Base-by-base conservation (phyloP, 2,113 vertebrate genomes). In the Phocoena sinus region DNA sequence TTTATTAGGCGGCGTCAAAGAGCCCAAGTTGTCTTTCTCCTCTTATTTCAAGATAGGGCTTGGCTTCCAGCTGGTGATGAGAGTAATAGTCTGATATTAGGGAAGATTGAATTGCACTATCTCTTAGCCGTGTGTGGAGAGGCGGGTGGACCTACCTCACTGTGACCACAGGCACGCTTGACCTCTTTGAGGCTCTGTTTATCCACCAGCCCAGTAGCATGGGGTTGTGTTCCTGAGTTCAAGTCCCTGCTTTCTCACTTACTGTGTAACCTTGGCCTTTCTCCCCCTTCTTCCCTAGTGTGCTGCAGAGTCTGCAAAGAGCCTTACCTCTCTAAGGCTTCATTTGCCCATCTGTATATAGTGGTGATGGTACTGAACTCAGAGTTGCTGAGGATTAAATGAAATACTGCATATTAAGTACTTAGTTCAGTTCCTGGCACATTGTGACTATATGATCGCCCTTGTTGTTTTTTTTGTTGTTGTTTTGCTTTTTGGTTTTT, bases 21-120 rank as follows among this genome's bases (percentile, higher is more conserved):
- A 80, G 67, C 60, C 74, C 81, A 79, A 50, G 47, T 58, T 56
- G 38, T 84, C 20, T 73, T 36, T 94, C 53, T 90, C 20, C 82
- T 97, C 67, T 60, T 91, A 4, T 96, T 98, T 98, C 93, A 91
- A 93, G 76, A 62, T 86, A 70, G 87, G 65, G 21, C 31, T 92
- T 97, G 89, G 47, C 83, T 92, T 94, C 95, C 92, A 79, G 28
- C 56, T 90, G 68, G 60, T 74, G 60, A 56, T 87, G 65, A 82
- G 33, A 90, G 58, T 81, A 86, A 90, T 86, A 76, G 63, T 36
- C 63, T 80, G 41, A 33, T 36, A 20, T 86, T 74, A 65, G 67
- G 83, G 76, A 62, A 76, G 89, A 89, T 10, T 65, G 82, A 87
- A 68, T 81, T 73, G 56, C 33, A 56, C 31, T 84, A 11, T 92